phyloP scores from a whole-genome alignment of 2,113 vertebrate species.

The Chaenocephalus aceratus region DNA sequence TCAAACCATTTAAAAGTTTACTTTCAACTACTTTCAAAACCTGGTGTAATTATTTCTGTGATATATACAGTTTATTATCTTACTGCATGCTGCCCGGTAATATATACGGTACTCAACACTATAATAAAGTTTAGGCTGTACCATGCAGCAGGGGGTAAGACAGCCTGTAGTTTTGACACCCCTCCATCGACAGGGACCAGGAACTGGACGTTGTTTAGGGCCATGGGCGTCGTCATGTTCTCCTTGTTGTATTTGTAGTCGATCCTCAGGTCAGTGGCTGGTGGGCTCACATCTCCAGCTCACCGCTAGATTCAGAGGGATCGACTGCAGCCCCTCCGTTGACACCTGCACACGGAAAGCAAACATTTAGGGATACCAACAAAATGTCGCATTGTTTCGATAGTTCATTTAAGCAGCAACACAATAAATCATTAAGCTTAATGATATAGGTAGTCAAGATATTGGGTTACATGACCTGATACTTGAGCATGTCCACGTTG shows the following conservation, averaged over 20 bases:
- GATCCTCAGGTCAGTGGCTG: constrained; percentile 96
- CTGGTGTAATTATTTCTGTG: neutral
- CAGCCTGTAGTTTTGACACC: constrained; percentile 94
- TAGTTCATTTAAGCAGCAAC: neutral
- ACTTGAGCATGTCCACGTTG: constrained; percentile 99
- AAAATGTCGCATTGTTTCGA: neutral
- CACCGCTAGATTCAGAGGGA: constrained; percentile 95
- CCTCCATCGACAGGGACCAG: constrained; percentile 94
- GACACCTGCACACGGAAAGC: constrained; percentile 86
- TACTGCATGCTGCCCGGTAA: too few relatives aligned
- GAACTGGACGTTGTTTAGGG: constrained; percentile 98
- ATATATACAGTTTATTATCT: neutral
- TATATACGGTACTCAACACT: neutral
- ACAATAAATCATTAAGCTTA: neutral
- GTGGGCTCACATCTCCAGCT: constrained; percentile 95
- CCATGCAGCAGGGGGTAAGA: constrained; percentile 97
- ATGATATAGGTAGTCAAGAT: neutral
- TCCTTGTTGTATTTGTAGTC: constrained; percentile 98
- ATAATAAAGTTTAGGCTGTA: constrained; percentile 67
- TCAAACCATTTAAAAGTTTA: too few relatives aligned
- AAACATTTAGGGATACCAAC: neutral
- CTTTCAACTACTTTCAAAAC: too few relatives aligned
- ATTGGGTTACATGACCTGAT: constrained; percentile 87
- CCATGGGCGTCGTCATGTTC: constrained; percentile 91
- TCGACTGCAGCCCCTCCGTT: constrained; percentile 92